Base-by-base conservation (phyloP, 2,113 vertebrate species). In the Malurus alboscapulatus region DNA sequence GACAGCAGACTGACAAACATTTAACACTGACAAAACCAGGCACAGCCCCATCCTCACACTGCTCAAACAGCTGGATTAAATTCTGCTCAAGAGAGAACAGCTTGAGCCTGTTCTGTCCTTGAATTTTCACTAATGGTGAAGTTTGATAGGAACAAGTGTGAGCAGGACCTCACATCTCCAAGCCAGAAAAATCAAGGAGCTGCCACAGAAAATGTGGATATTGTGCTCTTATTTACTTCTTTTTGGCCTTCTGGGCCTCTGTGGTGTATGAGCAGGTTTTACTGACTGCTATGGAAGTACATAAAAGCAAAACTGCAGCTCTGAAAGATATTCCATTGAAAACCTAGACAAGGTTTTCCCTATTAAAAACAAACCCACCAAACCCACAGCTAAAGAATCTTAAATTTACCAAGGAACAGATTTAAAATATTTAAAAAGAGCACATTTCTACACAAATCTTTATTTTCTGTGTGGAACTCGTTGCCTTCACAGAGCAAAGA, bases 151-250 rank as follows among this genome's bases (percentile, higher is more conserved):
- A 84, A 18, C 20, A 51, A 92, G 21, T 14, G 26, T 14, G 18
- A 59, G 8, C 26, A 80, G 44, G 38, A 84, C 19, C 10, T 50
- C 27, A 36, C 14, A 8, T 14, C 25, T 84, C 67, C 38, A 58
- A 76, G 32, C 9, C 27, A 38, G 44, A 59, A 94, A 50, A 90
- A 54, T 26, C 59, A 81, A 89, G 34, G 14, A 45, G 19, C 34
- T 72, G 32, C 25, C 40, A 63, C 26, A 57, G 30, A 50, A 92
- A 72, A 54, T 1, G 0, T 3, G 2, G 26, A 44, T 2, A 3
- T 36, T 25, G 27, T 58, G 12, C 25, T 55, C 17, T 50, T 48
- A 30, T 34, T 80, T 62, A 36, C 61, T 62, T 32, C 47, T 79
- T 66, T 4, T 17, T 1, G 17, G 15, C 29, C 16, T 62, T n/a